phyloP scores from a whole-genome alignment of 1,140 invertebrate genomes.

The Paracyclopina nana region DNA sequence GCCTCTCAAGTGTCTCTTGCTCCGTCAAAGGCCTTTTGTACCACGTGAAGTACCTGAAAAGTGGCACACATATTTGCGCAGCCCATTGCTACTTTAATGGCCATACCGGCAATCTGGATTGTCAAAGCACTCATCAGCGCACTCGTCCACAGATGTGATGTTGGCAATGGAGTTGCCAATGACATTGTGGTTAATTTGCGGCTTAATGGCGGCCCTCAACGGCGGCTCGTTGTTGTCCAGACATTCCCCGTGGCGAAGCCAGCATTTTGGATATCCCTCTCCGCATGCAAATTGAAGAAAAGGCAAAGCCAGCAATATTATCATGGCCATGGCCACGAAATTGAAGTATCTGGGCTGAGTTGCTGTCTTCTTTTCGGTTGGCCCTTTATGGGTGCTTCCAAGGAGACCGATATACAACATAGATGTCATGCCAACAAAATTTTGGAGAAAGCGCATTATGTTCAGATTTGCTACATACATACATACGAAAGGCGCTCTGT shows the following conservation, averaged over 20 bases:
- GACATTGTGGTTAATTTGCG: neutral
- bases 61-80: neutral
- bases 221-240: neutral
- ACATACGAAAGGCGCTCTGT: too few relatives aligned
- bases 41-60: slow-evolving; percentile 1
- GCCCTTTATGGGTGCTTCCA: too few relatives aligned
- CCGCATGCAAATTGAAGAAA: too few relatives aligned
- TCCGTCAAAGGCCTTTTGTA: neutral
- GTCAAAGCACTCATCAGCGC: neutral
- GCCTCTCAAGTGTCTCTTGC: neutral
- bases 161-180: neutral
- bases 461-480: too few relatives aligned
- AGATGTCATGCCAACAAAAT: too few relatives aligned
- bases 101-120: slow-evolving; percentile 1
- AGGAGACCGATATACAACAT: too few relatives aligned
- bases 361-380: too few relatives aligned
- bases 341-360: too few relatives aligned
- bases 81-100: neutral
- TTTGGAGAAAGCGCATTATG: too few relatives aligned
- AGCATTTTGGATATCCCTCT: slow-evolving; percentile 1
- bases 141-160: neutral
- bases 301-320: too few relatives aligned
- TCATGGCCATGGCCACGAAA: too few relatives aligned
- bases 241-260: neutral
- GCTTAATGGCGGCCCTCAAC: neutral